Evolutionary conservation across 1,140 invertebrate genomes (phyloP).

Genomic region (Copidosoma floridanum): DNA sequence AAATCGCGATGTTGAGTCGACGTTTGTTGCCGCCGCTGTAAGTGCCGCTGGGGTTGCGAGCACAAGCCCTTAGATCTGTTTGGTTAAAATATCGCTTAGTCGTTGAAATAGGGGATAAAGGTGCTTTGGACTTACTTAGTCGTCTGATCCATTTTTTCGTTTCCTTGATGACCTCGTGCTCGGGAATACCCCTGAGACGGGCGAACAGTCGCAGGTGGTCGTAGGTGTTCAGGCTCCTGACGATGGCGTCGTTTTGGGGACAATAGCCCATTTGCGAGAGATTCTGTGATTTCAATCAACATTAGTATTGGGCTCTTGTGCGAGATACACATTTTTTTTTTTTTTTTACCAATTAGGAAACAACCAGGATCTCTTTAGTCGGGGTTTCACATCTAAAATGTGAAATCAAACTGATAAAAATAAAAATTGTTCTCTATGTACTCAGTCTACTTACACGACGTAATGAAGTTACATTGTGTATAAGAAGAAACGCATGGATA

Average conservation of each 20-base stretch:
- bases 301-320: no score
- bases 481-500: no score
- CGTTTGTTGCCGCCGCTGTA: constrained; percentile 93
- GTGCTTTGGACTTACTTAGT: constrained; percentile 54
- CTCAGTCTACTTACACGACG: no score
- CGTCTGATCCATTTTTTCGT: constrained; percentile 55
- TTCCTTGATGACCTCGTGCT: constrained; percentile 52
- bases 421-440: no score
- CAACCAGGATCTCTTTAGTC: no score
- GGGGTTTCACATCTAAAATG: no score
- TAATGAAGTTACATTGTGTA: no score
- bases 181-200: constrained; percentile 64
- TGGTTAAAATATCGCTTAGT: background rate
- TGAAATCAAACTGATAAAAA: no score
- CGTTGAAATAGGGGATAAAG: background rate
- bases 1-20: constrained; percentile 90
- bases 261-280: constrained; percentile 65
- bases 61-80: constrained; percentile 47
- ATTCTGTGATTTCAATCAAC: no score
- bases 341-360: no score
- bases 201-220: constrained; percentile 71
- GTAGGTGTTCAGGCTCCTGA: constrained; percentile 66
- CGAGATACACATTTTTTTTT: no score
- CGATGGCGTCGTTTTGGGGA: constrained; percentile 71
- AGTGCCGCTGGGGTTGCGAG: constrained; percentile 54